These are phyloP conservation scores for Drosophila affinis DNA, from an alignment of 2,888 invertebrate genomes.

Conservation along the genomic window DNA sequence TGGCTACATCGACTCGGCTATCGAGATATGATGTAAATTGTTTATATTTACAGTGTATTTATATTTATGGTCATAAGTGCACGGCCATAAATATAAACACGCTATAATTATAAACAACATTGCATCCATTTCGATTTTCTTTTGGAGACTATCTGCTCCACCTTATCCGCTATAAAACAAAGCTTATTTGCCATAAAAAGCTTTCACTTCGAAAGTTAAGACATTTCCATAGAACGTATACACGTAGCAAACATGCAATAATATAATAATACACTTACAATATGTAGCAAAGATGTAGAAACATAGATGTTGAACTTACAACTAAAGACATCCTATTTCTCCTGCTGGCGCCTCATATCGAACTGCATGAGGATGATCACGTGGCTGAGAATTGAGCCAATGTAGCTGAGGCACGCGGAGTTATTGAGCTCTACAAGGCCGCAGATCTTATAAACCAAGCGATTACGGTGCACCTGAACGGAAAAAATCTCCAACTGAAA, in stretches of 20 bases:
- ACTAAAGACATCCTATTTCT: background rate
- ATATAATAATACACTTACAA: too few species aligned
- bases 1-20: too few species aligned
- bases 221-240: too few species aligned
- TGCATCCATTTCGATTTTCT: background rate
- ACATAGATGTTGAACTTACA: too few species aligned
- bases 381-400: constrained; percentile 48
- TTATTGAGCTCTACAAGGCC: constrained; percentile 49
- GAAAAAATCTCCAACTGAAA: constrained; percentile 52
- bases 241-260: too few species aligned
- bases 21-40: too few species aligned
- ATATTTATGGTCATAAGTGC: too few species aligned
- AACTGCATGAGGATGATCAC: constrained; percentile 69
- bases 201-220: background rate
- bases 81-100: too few species aligned
- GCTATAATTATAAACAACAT: too few species aligned
- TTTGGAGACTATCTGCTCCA: background rate
- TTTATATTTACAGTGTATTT: too few species aligned
- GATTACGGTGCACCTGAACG: constrained; percentile 32
- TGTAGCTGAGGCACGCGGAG: constrained; percentile 47
- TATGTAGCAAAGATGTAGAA: too few species aligned
- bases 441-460: constrained; percentile 50
- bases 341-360: constrained; percentile 40
- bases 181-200: background rate
- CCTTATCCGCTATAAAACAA: constrained; percentile 24